Percentiles rank a stretch among this genome's conserved stretches.
Evolutionary conservation across 2,888 invertebrate species (phyloP).

Genomic region (Apeira syringaria): DNA sequence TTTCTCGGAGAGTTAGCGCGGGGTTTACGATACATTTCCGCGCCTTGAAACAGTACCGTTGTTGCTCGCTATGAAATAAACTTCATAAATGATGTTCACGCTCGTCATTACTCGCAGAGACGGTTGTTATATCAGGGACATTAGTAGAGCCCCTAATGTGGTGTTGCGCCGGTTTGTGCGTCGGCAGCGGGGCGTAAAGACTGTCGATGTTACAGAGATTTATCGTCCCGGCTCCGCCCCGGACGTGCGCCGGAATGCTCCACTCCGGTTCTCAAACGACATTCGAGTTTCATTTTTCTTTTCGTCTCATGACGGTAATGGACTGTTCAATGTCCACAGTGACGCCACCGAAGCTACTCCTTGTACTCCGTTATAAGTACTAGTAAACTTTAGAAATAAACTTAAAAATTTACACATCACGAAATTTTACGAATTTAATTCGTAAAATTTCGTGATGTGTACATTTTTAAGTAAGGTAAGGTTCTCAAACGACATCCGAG

Average conservation of each 20-base stretch:
- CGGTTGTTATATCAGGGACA: constrained; percentile 54
- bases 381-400: too few relatives aligned
- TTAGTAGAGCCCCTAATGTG: constrained; percentile 58
- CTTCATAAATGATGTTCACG: constrained; percentile 35
- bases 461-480: constrained; percentile 30
- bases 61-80: constrained; percentile 29
- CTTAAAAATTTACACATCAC: too few relatives aligned
- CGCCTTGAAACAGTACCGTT: constrained; percentile 24
- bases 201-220: constrained; percentile 63
- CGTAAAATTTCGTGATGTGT: constrained; percentile 34
- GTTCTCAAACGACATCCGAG: constrained; percentile 51
- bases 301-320: constrained; percentile 47
- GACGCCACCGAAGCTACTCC: too few relatives aligned
- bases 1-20: constrained; percentile 11
- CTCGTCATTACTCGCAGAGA: constrained; percentile 34
- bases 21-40: constrained; percentile 29
- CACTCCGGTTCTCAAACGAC: constrained; percentile 51
- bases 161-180: constrained; percentile 50
- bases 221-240: constrained; percentile 53
- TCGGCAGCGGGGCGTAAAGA: constrained; percentile 46
- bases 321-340: constrained; percentile 45
- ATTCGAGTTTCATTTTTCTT: constrained; percentile 54
- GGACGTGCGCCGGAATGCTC: constrained; percentile 30
- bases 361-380: too few relatives aligned
- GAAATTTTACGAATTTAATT: constrained; percentile 40